Evolutionary conservation across 2,888 invertebrate genomes (phyloP).

Genomic region (Saturnia pavonia): DNA sequence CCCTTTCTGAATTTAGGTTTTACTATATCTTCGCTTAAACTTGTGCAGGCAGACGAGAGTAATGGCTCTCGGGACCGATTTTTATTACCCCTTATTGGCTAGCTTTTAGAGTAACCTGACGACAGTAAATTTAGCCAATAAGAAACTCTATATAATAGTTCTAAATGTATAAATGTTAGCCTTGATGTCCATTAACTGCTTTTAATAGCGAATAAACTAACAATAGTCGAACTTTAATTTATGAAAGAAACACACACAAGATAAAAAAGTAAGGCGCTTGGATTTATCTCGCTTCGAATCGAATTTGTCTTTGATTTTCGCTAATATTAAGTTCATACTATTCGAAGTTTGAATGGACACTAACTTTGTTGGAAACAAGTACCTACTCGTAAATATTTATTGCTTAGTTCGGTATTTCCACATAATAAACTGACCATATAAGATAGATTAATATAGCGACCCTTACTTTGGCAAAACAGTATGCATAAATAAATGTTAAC

Average conservation of each 20-base stretch:
- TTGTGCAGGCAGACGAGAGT: slow-evolving; percentile 46
- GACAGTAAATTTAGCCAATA: slow-evolving; percentile 50
- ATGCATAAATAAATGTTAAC: not conserved
- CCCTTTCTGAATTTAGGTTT: slow-evolving; percentile 45
- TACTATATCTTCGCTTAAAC: slow-evolving; percentile 56
- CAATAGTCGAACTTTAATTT: slow-evolving; percentile 37
- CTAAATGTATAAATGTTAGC: slow-evolving; percentile 33
- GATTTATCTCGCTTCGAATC: slow-evolving; percentile 45
- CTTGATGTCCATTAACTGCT: slow-evolving; percentile 36
- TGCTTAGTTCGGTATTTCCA: slow-evolving; percentile 37
- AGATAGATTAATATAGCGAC: not conserved
- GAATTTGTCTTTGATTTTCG: slow-evolving; percentile 51
- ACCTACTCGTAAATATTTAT: slow-evolving; percentile 48
- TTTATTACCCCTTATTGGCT: slow-evolving; percentile 64
- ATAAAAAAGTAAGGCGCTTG: slow-evolving; percentile 43
- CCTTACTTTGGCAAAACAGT: not conserved
- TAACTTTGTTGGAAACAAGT: slow-evolving; percentile 54
- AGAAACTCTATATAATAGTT: slow-evolving; percentile 32
- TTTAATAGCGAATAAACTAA: slow-evolving; percentile 40
- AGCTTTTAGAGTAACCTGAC: slow-evolving; percentile 53
- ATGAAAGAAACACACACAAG: slow-evolving; percentile 36
- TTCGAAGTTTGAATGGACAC: slow-evolving; percentile 58
- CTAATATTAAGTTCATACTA: slow-evolving; percentile 55
- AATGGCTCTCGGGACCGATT: slow-evolving; percentile 47
- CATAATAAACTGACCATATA: slow-evolving; percentile 30